Evolutionary conservation across 2,888 invertebrate species (phyloP).

Genomic region (Amphipoea oculea): DNA sequence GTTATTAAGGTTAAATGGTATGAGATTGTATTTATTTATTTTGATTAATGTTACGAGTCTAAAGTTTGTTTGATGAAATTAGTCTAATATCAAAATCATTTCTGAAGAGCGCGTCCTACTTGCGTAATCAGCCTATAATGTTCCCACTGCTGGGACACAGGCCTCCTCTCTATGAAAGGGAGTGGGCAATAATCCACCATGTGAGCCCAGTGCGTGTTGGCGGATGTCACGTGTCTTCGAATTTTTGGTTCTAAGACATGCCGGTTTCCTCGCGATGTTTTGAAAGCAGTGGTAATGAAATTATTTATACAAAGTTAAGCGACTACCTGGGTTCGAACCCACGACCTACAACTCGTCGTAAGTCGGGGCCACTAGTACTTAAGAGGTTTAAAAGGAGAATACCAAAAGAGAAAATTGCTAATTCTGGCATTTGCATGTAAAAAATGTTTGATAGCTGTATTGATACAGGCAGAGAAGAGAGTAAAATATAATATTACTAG

Average conservation of each 20-base stretch:
- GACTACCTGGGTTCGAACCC: no score
- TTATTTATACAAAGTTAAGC: no score
- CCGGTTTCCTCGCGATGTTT: no score
- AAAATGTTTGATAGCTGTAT: not conserved
- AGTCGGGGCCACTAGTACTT: no score
- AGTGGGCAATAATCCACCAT: not conserved
- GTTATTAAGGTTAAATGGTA: slow-evolving; percentile 10
- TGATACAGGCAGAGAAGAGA: not conserved
- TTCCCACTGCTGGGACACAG: not conserved
- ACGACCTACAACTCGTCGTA: no score
- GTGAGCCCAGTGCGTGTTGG: no score
- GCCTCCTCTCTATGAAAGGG: not conserved
- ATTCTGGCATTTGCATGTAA: not conserved
- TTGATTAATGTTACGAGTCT: not conserved
- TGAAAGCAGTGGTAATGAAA: no score
- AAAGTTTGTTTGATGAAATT: not conserved
- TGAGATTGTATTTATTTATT: slow-evolving; percentile 18
- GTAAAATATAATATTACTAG: not conserved
- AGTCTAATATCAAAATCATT: not conserved
- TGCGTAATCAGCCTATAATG: not conserved
- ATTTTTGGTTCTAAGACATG: not conserved
- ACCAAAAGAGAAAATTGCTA: not conserved
- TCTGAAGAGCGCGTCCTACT: not conserved
- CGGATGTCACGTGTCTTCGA: not conserved
- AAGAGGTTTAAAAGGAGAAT: not conserved